These are phyloP conservation scores for Galeopsomyia nigrocyanea DNA, from an alignment of 2,888 invertebrate genomes.

Conservation along the genomic window DNA sequence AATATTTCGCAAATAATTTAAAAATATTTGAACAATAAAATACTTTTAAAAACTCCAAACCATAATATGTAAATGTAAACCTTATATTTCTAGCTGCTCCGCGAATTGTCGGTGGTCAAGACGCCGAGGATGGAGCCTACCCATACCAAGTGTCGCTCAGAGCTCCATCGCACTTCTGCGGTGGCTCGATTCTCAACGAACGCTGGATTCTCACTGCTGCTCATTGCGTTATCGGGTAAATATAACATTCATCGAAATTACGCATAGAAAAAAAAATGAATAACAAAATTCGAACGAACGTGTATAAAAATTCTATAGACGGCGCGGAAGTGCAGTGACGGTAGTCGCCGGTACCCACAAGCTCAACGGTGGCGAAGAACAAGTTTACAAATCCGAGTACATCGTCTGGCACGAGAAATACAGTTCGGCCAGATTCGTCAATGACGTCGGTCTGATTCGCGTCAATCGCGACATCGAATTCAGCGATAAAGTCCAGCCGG, in stretches of 20 bases:
- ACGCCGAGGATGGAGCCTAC: constrained; percentile 35
- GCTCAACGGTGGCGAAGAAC: neutral
- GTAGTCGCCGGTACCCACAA: constrained; percentile 24
- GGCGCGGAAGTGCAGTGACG: neutral
- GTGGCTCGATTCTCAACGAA: constrained; percentile 37
- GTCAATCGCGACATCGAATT: constrained; percentile 24
- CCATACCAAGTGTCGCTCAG: constrained; percentile 38
- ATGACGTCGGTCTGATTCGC: constrained; percentile 34
- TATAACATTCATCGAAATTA: neutral
- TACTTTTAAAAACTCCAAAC: too few relatives aligned
- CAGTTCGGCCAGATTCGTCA: neutral
- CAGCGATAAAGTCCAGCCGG: constrained; percentile 30
- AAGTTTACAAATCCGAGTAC: constrained; percentile 27
- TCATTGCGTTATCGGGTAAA: constrained; percentile 33
- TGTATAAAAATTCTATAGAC: neutral
- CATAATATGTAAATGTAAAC: too few relatives aligned
- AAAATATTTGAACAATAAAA: too few relatives aligned
- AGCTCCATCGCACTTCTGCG: constrained; percentile 20
- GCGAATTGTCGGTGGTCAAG: constrained; percentile 39
- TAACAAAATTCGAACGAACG: neutral
- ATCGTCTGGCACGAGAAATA: constrained; percentile 23
- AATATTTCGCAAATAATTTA: too few relatives aligned
- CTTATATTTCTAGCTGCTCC: constrained; percentile 39
- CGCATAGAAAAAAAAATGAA: neutral
- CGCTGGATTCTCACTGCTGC: constrained; percentile 42